Base-by-base conservation (phyloP, 2,797 vertebrate genomes). In the Valencia hispanica region DNA sequence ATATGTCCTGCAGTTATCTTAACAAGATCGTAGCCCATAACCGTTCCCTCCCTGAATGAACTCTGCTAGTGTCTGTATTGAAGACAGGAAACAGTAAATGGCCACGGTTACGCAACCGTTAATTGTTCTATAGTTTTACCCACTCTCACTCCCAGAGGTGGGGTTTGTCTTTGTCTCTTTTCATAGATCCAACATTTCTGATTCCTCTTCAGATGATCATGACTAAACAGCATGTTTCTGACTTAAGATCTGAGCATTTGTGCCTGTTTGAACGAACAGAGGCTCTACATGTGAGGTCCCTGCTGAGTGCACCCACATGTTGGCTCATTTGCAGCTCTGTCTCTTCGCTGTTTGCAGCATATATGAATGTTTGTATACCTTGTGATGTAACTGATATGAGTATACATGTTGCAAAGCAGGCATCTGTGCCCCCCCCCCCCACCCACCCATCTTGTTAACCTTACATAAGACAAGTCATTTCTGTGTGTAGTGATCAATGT, bases 391-490 rank as follows among this genome's bases (percentile, higher is more conserved):
- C 82, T 72, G 76, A 86, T 79, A 68, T 74, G 80, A 79, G 73
- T 83, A 53, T 86, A 83, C 74, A 45, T 86, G 87, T 86, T 81
- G 84, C 85, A 79, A 84, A 88, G 81, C 75, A 74, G 57, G 47
- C 81, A 12, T 27, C 51, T 43, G 7, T 47, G 39, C 55, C 74
- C 68, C 73, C 32, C 10, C 75, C 77, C 72, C 77, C 30, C 88
- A 1, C 14, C 22, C 43, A 1, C 43, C 57, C 79, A 61, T 18
- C 0, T 76, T 25, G 75, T 83, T 53, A 63, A 72, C 69, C 79
- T 91, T 91, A 90, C 81, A 81, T 91, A 91, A 92, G 83, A 82
- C 41, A 22, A 80, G 65, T 87, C 84, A 79, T 89, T 80, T 88
- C 75, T 82, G 39, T 86, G 78, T 90, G 86, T 77, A 85, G 78